These are phyloP conservation scores for Neosalanx taihuensis DNA, from an alignment of 2,797 vertebrate genomes.

Conservation along the genomic window DNA sequence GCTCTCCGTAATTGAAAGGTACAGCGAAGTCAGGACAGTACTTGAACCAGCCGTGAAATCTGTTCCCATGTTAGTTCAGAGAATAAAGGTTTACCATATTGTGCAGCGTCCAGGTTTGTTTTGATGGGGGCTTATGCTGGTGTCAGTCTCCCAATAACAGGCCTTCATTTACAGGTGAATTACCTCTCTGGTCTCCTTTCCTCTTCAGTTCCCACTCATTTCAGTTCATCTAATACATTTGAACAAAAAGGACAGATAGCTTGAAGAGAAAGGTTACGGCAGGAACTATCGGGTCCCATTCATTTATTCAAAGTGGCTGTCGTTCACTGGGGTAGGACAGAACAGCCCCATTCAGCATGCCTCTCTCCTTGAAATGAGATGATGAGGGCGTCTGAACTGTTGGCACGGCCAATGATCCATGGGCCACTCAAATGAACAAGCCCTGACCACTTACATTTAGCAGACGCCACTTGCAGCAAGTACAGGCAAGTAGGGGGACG, in stretches of 20 bases:
- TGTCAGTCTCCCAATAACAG: not conserved
- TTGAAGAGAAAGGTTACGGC: not conserved
- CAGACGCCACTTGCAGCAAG: too few relatives aligned
- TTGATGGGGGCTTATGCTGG: not conserved
- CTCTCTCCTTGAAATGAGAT: conserved; percentile 37
- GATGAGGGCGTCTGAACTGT: conserved; percentile 48
- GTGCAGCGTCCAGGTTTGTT: too few relatives aligned
- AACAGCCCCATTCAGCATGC: conserved; percentile 25
- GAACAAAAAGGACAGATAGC: not conserved
- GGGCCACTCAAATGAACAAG: conserved; percentile 56
- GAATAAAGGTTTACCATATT: too few relatives aligned
- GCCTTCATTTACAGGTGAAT: not conserved
- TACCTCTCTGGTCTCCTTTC: too few relatives aligned
- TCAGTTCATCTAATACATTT: not conserved
- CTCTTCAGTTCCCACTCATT: too few relatives aligned
- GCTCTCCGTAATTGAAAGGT: not conserved
- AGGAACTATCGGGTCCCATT: not conserved
- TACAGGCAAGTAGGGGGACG: too few relatives aligned
- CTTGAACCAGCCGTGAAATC: not conserved
- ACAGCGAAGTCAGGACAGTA: not conserved
- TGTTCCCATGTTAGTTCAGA: too few relatives aligned
- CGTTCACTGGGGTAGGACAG: not conserved
- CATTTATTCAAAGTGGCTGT: not conserved
- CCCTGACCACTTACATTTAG: conserved; percentile 39
- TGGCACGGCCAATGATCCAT: conserved; percentile 62